Percentiles rank a stretch among this genome's conserved stretches.
These are phyloP conservation scores for Baccha elongata DNA, from an alignment of 2,888 invertebrate species.

Conservation along the genomic window DNA sequence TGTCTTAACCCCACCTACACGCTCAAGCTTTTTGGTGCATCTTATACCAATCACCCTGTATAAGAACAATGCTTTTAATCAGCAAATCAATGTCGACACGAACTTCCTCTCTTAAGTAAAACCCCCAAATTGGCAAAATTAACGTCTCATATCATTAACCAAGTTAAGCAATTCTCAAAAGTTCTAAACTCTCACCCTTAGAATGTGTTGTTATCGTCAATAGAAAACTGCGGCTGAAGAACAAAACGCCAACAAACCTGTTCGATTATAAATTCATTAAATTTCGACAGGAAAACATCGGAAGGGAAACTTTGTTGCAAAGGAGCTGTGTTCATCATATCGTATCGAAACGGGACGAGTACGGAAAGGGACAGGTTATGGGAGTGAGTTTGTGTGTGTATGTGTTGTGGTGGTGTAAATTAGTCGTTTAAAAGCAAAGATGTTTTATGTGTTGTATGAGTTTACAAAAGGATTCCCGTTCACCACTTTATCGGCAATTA, in stretches of 20 bases:
- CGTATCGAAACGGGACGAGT: slow-evolving; percentile 6
- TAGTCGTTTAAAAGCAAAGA: slow-evolving; percentile 66
- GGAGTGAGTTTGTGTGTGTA: slow-evolving; percentile 24
- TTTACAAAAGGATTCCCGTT: slow-evolving; percentile 62
- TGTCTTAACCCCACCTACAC: too few species aligned
- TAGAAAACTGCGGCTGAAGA: slow-evolving; percentile 48
- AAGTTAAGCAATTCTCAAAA: slow-evolving; percentile 59
- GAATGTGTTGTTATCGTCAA: slow-evolving; percentile 31
- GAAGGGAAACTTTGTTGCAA: slow-evolving; percentile 53
- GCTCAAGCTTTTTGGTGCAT: too few species aligned
- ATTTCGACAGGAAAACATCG: slow-evolving; percentile 70
- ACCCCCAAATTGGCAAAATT: slow-evolving; percentile 44
- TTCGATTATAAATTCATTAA: slow-evolving; percentile 73
- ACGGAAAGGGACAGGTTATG: background rate
- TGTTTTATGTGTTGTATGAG: slow-evolving; percentile 29
- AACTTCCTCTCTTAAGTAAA: slow-evolving; percentile 38
- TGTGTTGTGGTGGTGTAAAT: slow-evolving; percentile 70
- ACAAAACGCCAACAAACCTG: slow-evolving; percentile 67
- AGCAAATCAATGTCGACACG: slow-evolving; percentile 44
- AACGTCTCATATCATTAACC: slow-evolving; percentile 63
- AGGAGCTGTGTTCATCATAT: slow-evolving; percentile 18
- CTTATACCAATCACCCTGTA: too few species aligned
- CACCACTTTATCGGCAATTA: slow-evolving; percentile 73
- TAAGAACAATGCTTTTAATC: background rate
- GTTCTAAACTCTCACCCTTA: background rate